phyloP scores from a whole-genome alignment of 2,888 invertebrate species.

The Macropis europaea region DNA sequence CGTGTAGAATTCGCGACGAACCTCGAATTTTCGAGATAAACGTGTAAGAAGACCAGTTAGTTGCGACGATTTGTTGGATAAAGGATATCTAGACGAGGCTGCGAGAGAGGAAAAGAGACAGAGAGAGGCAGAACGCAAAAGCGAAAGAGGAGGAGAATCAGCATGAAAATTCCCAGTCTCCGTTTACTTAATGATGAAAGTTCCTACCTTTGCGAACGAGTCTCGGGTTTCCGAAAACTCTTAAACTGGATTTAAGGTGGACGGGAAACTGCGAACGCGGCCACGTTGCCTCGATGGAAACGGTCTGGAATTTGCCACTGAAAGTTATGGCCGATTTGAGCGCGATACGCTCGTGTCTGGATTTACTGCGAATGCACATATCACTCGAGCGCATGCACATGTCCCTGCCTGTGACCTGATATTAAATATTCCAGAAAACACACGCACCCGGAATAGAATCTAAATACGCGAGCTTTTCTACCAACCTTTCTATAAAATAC shows the following conservation, averaged over 20 bases:
- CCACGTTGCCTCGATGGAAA: slow-evolving; percentile 14
- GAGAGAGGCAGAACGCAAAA: not conserved
- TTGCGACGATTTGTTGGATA: slow-evolving; percentile 24
- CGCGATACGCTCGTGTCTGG: slow-evolving; percentile 15
- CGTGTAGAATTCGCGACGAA: not conserved
- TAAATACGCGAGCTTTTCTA: slow-evolving; percentile 50
- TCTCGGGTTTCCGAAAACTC: slow-evolving; percentile 23
- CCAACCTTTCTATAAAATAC: too few species aligned
- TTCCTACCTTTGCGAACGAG: slow-evolving; percentile 31
- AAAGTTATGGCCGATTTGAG: slow-evolving; percentile 22
- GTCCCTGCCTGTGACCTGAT: slow-evolving; percentile 39
- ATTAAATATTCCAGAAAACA: slow-evolving; percentile 63
- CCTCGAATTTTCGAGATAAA: slow-evolving; percentile 33
- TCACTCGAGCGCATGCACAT: slow-evolving; percentile 27
- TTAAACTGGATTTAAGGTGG: slow-evolving; percentile 43
- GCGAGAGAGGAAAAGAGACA: not conserved
- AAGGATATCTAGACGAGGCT: slow-evolving; percentile 20
- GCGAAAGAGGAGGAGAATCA: slow-evolving; percentile 4
- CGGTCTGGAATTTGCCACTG: slow-evolving; percentile 17
- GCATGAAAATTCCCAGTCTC: slow-evolving; percentile 41
- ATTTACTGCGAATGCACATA: slow-evolving; percentile 43
- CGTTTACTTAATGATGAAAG: slow-evolving; percentile 59
- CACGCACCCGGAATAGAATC: slow-evolving; percentile 43
- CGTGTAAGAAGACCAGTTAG: slow-evolving; percentile 26
- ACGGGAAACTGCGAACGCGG: slow-evolving; percentile 14